A percentile compares a stretch with the other conserved stretches of the same genome.
Evolutionary conservation across 2,888 invertebrate genomes (phyloP).

Genomic region (Laothoe populi): DNA sequence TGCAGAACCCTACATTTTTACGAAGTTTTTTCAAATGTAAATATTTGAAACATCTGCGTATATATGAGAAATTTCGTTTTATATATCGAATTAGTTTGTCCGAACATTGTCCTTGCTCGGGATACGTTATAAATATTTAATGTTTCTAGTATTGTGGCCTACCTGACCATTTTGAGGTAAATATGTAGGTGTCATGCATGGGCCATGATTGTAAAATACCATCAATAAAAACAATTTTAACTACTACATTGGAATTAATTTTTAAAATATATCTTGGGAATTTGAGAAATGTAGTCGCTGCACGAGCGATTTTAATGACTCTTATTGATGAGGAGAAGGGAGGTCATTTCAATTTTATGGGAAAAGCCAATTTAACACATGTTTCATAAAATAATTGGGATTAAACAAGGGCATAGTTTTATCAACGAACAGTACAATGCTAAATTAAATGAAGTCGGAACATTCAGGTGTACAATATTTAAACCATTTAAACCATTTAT

Average conservation of each 20-base stretch:
- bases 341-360: background rate
- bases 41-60: constrained; percentile 2
- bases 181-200: background rate
- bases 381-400: background rate
- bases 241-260: background rate
- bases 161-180: background rate
- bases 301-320: background rate
- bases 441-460: too few species aligned
- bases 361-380: background rate
- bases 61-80: background rate
- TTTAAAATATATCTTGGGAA: background rate
- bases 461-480: too few species aligned
- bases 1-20: background rate
- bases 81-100: constrained; percentile 18
- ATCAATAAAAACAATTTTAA: background rate
- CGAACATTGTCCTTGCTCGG: constrained; percentile 26
- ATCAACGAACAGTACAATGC: too few species aligned
- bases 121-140: constrained; percentile 21
- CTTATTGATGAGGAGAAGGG: background rate
- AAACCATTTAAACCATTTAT: too few species aligned
- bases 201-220: background rate
- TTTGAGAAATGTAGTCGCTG: background rate
- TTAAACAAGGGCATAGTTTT: background rate
- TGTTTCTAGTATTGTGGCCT: background rate
- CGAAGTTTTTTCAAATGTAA: background rate